phyloP scores from a whole-genome alignment of 2,888 invertebrate species.

The Apotomis betuletana region DNA sequence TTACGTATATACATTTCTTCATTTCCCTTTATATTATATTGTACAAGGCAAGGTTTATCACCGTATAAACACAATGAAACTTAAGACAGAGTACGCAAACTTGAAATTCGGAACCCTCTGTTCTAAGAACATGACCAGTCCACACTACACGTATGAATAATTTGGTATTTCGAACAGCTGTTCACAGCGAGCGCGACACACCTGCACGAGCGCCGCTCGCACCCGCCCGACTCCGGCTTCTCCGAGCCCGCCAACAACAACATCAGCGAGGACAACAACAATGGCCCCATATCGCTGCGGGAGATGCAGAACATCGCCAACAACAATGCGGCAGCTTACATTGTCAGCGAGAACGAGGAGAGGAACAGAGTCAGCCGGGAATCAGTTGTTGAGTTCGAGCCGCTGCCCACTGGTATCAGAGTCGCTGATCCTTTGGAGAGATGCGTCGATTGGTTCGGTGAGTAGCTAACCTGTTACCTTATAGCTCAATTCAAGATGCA shows the following conservation, averaged over 20 bases:
- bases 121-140: no score
- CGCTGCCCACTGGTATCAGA: constrained; percentile 66
- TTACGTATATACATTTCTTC: no score
- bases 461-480: constrained; percentile 47
- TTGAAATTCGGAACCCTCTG: no score
- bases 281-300: constrained; percentile 81
- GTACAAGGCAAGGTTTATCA: no score
- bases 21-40: no score
- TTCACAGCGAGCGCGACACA: constrained; percentile 75
- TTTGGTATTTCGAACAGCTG: constrained; percentile 56
- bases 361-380: constrained; percentile 72
- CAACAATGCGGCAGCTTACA: constrained; percentile 81
- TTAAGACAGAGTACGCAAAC: no score
- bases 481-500: no score
- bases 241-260: constrained; percentile 77
- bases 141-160: background rate
- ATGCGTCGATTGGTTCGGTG: constrained; percentile 78
- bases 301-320: constrained; percentile 84
- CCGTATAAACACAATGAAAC: no score
- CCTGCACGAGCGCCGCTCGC: constrained; percentile 70
- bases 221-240: constrained; percentile 75
- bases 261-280: constrained; percentile 81
- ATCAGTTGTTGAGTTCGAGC: constrained; percentile 77
- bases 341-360: constrained; percentile 79
- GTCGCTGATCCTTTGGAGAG: constrained; percentile 71